These are phyloP conservation scores for Dascillus cervinus DNA, from an alignment of 2,888 invertebrate species.

Conservation along the genomic window DNA sequence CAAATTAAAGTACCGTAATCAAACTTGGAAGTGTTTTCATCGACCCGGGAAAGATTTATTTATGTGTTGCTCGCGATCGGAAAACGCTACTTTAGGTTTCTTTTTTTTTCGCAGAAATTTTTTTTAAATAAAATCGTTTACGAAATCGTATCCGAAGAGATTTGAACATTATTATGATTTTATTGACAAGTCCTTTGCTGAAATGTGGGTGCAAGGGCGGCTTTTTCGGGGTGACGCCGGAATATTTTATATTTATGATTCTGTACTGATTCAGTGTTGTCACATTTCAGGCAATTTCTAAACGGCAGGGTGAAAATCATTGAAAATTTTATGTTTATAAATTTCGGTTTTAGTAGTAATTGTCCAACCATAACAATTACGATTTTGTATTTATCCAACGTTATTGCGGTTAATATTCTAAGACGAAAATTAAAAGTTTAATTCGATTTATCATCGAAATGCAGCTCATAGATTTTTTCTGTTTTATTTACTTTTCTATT, in stretches of 20 bases:
- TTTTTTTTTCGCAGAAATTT: background rate
- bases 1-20: constrained; percentile 43
- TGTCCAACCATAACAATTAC: too few species aligned
- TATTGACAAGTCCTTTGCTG: constrained; percentile 31
- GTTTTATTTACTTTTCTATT: too few species aligned
- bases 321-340: too few species aligned
- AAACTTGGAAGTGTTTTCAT: constrained; percentile 30
- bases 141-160: background rate
- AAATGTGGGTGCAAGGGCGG: constrained; percentile 29
- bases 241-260: constrained; percentile 39
- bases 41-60: constrained; percentile 34
- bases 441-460: too few species aligned
- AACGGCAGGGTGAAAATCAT: too few species aligned
- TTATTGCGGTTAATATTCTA: too few species aligned
- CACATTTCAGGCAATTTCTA: too few species aligned
- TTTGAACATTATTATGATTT: constrained; percentile 4
- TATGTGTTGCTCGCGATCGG: constrained; percentile 39
- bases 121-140: background rate
- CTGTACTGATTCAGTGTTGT: constrained; percentile 36
- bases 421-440: too few species aligned
- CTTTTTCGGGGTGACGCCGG: constrained; percentile 26
- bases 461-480: too few species aligned
- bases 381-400: too few species aligned
- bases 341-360: too few species aligned
- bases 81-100: too few species aligned